A percentile compares a stretch with the other conserved stretches of the same genome.
Evolutionary conservation across 2,113 vertebrate genomes (phyloP).

Genomic region (Bos taurus): ARS-UCD2.0 NC_037356.1:2727001-2727500

Average conservation of each 20-base stretch:
- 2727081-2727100: background rate
- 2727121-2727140: background rate
- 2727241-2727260: background rate
- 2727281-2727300: background rate
- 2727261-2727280: background rate
- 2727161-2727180: background rate
- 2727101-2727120: background rate
- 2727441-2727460: background rate
- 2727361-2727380: background rate
- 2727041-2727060: background rate
- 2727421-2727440: background rate
- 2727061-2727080: background rate
- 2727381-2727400: rapidly evolving
- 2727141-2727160: background rate
- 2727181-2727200: background rate
- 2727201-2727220: background rate
- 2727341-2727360: background rate
- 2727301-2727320: background rate
- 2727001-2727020: background rate
- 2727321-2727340: background rate
- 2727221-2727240: background rate
- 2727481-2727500: background rate
- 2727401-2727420: background rate
- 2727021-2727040: background rate
- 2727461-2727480: background rate